A percentile compares a stretch with the other conserved stretches of the same genome.
These are phyloP conservation scores for Heliconius charithonia DNA, from an alignment of 2,888 invertebrate species.

Conservation along the genomic window DNA sequence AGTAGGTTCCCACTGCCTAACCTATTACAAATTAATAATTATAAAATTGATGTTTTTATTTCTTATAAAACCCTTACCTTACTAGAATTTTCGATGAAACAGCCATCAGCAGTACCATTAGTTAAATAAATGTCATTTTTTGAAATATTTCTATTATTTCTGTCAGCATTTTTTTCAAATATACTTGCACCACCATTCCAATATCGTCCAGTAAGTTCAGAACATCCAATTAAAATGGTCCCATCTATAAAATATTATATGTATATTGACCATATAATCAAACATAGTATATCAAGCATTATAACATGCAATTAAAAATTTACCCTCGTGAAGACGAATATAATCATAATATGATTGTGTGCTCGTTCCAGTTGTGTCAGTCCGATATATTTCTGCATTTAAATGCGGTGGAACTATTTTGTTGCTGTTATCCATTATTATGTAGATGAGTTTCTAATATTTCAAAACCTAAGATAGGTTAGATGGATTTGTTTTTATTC, in stretches of 20 bases:
- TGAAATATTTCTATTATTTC: conserved; percentile 53
- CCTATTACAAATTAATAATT: background rate
- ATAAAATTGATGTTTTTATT: background rate
- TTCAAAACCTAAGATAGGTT: conserved; percentile 1
- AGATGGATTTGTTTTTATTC: background rate
- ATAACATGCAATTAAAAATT: conserved; percentile 11
- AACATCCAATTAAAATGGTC: conserved; percentile 71
- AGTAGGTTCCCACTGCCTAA: too few species aligned
- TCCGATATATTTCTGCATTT: conserved; percentile 78
- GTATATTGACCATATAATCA: background rate
- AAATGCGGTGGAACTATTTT: conserved; percentile 75
- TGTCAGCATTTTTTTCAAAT: conserved; percentile 60
- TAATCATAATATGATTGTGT: conserved; percentile 71
- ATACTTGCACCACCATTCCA: conserved; percentile 76
- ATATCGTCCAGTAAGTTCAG: conserved; percentile 77
- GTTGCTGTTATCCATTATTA: conserved; percentile 65
- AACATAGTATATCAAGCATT: background rate
- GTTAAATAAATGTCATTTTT: conserved; percentile 63
- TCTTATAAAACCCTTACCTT: conserved; percentile 58
- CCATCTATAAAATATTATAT: conserved; percentile 62
- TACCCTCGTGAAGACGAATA: conserved; percentile 68
- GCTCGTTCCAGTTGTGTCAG: conserved; percentile 67
- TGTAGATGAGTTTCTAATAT: background rate
- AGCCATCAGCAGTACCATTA: conserved; percentile 75
- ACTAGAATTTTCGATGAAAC: conserved; percentile 66